phyloP scores from a whole-genome alignment of 2,113 vertebrate genomes.

The Athene noctua region DNA sequence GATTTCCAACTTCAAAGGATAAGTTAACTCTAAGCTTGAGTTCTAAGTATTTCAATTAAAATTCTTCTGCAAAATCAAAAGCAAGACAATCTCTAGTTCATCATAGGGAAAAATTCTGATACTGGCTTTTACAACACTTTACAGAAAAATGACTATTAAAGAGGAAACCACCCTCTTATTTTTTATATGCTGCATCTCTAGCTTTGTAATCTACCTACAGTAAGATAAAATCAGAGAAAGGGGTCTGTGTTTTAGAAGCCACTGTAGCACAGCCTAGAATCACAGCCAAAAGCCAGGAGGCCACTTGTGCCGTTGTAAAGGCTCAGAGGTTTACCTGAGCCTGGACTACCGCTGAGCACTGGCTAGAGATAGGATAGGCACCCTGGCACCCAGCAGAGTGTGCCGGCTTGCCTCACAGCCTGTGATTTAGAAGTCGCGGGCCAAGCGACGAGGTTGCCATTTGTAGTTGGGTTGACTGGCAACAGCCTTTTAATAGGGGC shows the following conservation, averaged over 20 bases:
- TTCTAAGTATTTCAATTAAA: constrained; percentile 23
- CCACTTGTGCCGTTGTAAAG: not conserved
- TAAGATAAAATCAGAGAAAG: not conserved
- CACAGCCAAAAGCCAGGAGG: not conserved
- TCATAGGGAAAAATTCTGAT: not conserved
- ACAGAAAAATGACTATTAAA: not conserved
- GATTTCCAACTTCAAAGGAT: constrained; percentile 9
- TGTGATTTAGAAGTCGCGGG: not conserved
- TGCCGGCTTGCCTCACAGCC: not conserved
- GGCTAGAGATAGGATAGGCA: not conserved
- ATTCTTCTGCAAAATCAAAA: constrained; percentile 28
- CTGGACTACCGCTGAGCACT: not conserved
- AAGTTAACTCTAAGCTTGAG: constrained; percentile 4
- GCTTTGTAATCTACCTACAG: not conserved
- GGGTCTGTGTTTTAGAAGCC: not conserved
- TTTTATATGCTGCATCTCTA: not conserved
- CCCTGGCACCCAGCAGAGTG: not conserved
- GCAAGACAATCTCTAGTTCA: not conserved
- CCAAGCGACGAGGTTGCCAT: not conserved
- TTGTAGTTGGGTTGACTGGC: not conserved
- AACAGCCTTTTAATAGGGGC: not conserved
- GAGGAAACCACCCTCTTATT: not conserved
- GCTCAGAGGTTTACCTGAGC: not conserved
- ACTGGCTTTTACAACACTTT: not conserved
- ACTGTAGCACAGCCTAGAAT: not conserved